Evolutionary conservation across 1,140 invertebrate genomes (phyloP).

Genomic region (Fopius arisanus): DNA sequence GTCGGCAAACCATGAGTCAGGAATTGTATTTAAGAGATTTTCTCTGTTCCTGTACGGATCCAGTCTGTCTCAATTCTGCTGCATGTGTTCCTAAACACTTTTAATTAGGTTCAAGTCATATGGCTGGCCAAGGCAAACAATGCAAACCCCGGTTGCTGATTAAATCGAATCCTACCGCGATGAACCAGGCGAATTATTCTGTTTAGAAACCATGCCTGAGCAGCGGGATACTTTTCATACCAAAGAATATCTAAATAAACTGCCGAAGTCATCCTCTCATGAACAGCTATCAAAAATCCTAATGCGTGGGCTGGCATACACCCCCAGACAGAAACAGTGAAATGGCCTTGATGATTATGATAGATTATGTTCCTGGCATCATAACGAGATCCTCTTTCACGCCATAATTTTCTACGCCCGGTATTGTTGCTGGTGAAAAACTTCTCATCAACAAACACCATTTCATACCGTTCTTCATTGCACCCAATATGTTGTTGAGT

Average conservation of each 20-base stretch:
- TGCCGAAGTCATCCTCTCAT: not conserved
- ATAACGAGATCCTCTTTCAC: not conserved
- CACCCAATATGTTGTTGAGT: not conserved
- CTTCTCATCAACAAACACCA: not conserved
- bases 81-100: no score
- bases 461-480: not conserved
- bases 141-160: no score
- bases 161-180: no score
- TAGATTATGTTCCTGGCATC: not conserved
- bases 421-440: not conserved
- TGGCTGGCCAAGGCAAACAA: no score
- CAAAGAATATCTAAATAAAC: not conserved
- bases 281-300: not conserved
- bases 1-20: no score
- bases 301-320: not conserved
- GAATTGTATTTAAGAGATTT: no score
- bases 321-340: not conserved
- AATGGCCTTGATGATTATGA: not conserved
- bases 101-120: no score
- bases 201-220: not conserved
- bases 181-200: not conserved
- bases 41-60: no score
- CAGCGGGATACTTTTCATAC: not conserved
- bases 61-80: no score
- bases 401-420: not conserved